Evolutionary conservation across 2,113 vertebrate genomes (phyloP).

Genomic region (Salvator merianae): DNA sequence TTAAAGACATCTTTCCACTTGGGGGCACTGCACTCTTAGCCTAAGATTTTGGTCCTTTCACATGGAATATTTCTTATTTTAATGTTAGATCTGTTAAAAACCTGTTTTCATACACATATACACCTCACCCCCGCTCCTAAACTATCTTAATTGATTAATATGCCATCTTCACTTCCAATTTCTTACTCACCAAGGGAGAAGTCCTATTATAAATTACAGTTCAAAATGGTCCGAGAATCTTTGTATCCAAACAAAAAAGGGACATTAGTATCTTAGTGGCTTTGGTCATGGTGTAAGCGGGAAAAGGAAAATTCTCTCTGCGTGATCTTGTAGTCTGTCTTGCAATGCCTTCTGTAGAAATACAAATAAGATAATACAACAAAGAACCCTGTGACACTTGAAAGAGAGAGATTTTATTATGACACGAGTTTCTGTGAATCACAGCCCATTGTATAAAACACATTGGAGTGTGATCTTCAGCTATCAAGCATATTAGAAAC

Average conservation of each 20-base stretch:
- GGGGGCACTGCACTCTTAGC: conserved; percentile 64
- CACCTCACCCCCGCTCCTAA: fast-evolving
- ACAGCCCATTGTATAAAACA: background rate
- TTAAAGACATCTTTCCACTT: conserved; percentile 45
- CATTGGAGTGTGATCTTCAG: background rate
- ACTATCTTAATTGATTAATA: background rate
- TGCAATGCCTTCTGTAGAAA: background rate
- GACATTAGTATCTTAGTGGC: background rate
- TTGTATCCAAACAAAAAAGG: background rate
- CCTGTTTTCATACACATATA: conserved; percentile 26
- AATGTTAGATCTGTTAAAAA: conserved; percentile 37
- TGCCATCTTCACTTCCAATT: background rate
- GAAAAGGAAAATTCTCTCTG: background rate
- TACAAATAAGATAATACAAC: background rate
- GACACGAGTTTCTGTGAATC: background rate
- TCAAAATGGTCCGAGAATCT: background rate
- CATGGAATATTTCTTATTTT: background rate
- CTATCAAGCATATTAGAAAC: background rate
- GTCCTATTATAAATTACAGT: fast-evolving
- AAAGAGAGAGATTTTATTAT: background rate
- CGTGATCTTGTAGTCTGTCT: background rate
- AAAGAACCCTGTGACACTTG: background rate
- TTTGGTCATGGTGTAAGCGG: background rate
- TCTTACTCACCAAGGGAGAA: background rate
- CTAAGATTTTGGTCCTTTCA: conserved; percentile 12